Evolutionary conservation across 2,113 vertebrate genomes (phyloP).

Genomic region (Silurus meridionalis): DNA sequence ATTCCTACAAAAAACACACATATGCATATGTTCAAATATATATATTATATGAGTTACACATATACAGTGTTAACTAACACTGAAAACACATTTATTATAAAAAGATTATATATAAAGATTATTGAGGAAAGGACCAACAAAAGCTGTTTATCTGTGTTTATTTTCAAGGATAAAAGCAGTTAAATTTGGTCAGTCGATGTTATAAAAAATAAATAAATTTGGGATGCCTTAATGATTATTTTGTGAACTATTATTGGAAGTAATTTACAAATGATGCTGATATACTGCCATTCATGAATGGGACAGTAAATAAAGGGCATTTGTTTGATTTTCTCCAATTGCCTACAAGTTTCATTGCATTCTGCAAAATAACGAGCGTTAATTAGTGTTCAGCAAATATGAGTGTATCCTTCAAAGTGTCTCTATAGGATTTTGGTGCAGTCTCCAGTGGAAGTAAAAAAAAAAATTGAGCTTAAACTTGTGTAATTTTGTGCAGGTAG

Average conservation of each 20-base stretch:
- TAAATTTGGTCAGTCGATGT: too few relatives aligned
- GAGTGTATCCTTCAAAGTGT: background rate
- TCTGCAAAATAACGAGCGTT: background rate
- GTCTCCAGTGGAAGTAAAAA: background rate
- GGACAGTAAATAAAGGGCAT: background rate
- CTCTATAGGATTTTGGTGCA: background rate
- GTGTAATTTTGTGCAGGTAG: background rate
- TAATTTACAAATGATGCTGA: too few relatives aligned
- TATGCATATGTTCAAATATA: too few relatives aligned
- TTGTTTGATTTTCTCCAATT: background rate
- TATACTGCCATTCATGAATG: background rate
- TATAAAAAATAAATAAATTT: background rate
- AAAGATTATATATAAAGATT: background rate
- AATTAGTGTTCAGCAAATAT: background rate
- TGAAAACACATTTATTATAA: background rate
- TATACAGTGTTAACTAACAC: background rate
- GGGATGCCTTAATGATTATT: background rate
- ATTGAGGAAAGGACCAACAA: background rate
- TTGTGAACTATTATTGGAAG: too few relatives aligned
- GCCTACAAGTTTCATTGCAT: background rate
- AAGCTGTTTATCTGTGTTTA: background rate
- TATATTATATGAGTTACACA: background rate
- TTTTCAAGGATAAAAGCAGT: background rate
- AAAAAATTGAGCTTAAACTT: background rate
- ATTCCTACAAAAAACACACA: constrained; percentile 71